Evolutionary conservation across 2,888 invertebrate species (phyloP).

Genomic region (Danaus chrysippus): DNA sequence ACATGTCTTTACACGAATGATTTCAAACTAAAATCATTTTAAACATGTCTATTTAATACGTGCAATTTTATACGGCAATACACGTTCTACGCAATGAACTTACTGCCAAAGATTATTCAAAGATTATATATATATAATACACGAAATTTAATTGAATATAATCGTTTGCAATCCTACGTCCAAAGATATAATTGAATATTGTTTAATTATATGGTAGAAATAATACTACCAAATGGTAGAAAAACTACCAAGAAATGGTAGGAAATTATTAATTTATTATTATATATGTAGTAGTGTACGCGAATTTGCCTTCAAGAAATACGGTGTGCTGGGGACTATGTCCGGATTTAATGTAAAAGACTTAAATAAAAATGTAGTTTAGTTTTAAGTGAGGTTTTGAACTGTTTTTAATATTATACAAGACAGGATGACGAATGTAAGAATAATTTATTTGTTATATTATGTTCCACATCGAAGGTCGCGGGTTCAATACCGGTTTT

Average conservation of each 20-base stretch:
- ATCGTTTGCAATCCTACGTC: constrained; percentile 45
- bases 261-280: constrained; percentile 36
- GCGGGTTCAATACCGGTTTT: not conserved
- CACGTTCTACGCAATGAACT: constrained; percentile 15
- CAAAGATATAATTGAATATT: constrained; percentile 46
- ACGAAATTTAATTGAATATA: not conserved
- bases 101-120: constrained; percentile 56
- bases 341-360: constrained; percentile 67
- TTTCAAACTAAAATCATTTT: not conserved
- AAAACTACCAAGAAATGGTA: constrained; percentile 7
- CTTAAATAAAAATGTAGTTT: constrained; percentile 68
- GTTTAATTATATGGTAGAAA: constrained; percentile 6
- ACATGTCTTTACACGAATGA: constrained; percentile 64
- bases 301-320: constrained; percentile 68
- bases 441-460: constrained; percentile 24
- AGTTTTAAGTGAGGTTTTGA: constrained; percentile 13
- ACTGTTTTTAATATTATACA: constrained; percentile 3
- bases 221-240: constrained; percentile 10
- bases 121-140: constrained; percentile 31
- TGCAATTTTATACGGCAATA: constrained; percentile 7
- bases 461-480: constrained; percentile 9
- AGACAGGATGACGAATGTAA: not conserved
- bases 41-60: constrained; percentile 1
- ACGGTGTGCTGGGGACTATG: constrained; percentile 73
- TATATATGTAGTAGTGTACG: constrained; percentile 35